Conservation (phyloP, 2,113 vertebrate species). For the Bufo gargarizans region DNA sequence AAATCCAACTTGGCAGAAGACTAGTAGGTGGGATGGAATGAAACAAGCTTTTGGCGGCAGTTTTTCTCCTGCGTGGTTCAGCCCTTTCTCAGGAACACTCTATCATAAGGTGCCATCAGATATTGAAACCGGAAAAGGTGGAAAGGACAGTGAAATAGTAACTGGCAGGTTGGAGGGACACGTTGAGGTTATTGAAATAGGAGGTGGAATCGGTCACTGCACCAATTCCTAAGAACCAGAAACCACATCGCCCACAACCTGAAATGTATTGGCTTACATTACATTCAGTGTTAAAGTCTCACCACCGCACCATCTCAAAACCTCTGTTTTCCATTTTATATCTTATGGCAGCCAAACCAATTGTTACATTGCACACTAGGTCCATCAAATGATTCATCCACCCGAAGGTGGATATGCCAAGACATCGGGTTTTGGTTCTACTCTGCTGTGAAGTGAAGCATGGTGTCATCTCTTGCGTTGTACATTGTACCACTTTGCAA, state of each 20-base stretch:
- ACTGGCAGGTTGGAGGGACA: conserved; percentile 73
- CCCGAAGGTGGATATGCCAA: not conserved
- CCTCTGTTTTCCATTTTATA: not conserved
- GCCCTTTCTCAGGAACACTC: conserved; percentile 79
- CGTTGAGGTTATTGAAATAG: conserved; percentile 52
- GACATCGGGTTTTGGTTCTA: not conserved
- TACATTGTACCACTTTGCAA: not conserved
- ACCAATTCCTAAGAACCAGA: not conserved
- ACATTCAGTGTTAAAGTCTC: not conserved
- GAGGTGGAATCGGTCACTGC: conserved; percentile 2
- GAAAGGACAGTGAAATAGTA: conserved; percentile 75
- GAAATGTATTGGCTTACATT: not conserved
- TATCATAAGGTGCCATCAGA: conserved; percentile 61
- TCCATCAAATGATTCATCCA: not conserved
- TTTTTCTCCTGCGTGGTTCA: conserved; percentile 85
- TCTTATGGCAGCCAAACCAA: not conserved
- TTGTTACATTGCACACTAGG: not conserved
- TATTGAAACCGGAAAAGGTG: conserved; percentile 50
- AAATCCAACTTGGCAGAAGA: conserved; percentile 79
- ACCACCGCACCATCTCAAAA: not conserved
- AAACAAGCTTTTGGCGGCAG: conserved; percentile 80
- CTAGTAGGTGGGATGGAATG: conserved; percentile 78
- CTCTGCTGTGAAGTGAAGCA: not conserved
- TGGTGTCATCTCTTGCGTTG: not conserved
- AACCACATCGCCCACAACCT: not conserved